These are phyloP conservation scores for Calyptomena viridis DNA, from an alignment of 2,113 vertebrate genomes.

Conservation along the genomic window DNA sequence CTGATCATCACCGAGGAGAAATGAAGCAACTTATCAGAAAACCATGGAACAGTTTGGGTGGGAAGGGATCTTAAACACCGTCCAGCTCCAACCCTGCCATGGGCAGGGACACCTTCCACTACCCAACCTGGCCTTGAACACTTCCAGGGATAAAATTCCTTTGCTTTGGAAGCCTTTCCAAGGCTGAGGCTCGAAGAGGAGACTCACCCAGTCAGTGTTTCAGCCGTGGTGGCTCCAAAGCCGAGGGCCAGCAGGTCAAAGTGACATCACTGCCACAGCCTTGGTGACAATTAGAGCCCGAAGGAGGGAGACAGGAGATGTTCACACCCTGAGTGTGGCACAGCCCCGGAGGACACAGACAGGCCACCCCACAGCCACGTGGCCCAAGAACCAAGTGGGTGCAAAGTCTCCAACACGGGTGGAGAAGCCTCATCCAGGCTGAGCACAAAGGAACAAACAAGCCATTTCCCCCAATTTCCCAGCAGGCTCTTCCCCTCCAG, in stretches of 20 bases:
- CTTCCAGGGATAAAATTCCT: not conserved
- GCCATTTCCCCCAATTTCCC: accelerated
- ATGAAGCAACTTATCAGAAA: too few species aligned
- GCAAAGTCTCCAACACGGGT: accelerated
- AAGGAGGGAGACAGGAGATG: not conserved
- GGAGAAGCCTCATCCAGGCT: not conserved
- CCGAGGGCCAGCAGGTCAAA: not conserved
- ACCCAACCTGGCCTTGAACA: not conserved
- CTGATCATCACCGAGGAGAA: not conserved
- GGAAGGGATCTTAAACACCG: not conserved
- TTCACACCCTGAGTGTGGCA: not conserved
- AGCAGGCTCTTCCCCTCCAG: accelerated
- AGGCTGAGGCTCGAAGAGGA: not conserved
- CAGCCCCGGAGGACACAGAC: not conserved
- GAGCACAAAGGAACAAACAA: not conserved
- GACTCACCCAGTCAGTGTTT: not conserved
- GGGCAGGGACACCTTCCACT: not conserved
- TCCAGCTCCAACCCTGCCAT: not conserved
- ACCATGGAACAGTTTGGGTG: too few species aligned
- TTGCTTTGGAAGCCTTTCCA: not conserved
- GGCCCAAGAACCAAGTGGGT: accelerated
- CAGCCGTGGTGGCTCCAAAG: not conserved
- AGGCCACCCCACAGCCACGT: not conserved
- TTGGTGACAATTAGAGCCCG: accelerated
- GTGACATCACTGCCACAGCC: not conserved